Conservation (phyloP, 2,113 vertebrate genomes). For the Burhinus bistriatus region DNA sequence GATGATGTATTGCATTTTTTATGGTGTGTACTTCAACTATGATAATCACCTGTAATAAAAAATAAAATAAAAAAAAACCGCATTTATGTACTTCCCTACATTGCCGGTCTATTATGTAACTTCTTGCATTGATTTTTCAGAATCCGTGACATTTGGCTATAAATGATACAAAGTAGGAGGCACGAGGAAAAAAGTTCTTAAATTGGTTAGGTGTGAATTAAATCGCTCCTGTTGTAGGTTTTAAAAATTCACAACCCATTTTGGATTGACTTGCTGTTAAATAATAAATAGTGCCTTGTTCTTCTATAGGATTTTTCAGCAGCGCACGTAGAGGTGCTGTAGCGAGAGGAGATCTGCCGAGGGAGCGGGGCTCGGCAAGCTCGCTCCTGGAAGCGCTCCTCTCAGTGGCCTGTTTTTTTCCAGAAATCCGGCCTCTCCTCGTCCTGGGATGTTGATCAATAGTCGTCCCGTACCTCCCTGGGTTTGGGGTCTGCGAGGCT, state of each 20-base stretch:
- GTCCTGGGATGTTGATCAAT: neutral
- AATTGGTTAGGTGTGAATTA: neutral
- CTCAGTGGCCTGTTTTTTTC: neutral
- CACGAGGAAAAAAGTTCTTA: neutral
- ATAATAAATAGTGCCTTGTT: neutral
- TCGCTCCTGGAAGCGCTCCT: neutral
- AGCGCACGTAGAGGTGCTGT: neutral
- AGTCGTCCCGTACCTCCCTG: neutral
- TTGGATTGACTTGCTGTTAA: constrained; percentile 18
- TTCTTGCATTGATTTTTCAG: constrained; percentile 25
- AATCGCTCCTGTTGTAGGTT: constrained; percentile 3
- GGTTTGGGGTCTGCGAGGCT: neutral
- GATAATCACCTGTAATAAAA: constrained; percentile 47
- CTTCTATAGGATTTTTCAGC: neutral
- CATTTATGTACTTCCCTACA: neutral
- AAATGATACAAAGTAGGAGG: neutral
- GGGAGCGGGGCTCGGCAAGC: neutral
- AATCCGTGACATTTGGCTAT: neutral
- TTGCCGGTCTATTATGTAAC: constrained; percentile 11
- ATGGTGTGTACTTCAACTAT: constrained; percentile 27
- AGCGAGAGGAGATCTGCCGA: neutral
- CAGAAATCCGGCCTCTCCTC: neutral
- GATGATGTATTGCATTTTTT: constrained; percentile 6
- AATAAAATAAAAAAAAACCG: neutral
- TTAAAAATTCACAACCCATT: constrained; percentile 21